Conservation (phyloP, 2,113 vertebrate species). For the Poeciliopsis retropinna region DNA sequence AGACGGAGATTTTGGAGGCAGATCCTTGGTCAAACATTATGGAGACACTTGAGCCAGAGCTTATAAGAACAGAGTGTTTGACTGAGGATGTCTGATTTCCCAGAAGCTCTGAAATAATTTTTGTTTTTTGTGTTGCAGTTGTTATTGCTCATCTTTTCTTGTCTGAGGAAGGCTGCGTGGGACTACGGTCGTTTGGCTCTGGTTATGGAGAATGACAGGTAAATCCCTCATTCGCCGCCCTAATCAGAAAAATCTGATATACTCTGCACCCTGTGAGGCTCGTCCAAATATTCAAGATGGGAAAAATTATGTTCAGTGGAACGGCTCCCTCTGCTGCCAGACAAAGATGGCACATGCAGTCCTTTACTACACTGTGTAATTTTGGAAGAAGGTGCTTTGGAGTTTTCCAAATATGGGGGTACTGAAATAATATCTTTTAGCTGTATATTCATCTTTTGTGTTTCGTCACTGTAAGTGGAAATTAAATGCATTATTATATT, state of each 20-base stretch:
- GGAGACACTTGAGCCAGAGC: background rate
- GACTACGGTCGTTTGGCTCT: constrained; percentile 94
- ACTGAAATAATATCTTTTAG: background rate
- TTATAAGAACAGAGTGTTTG: background rate
- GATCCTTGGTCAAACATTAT: background rate
- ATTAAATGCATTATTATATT: background rate
- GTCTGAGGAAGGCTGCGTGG: constrained; percentile 96
- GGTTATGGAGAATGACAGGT: constrained; percentile 96
- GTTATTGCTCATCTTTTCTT: constrained; percentile 91
- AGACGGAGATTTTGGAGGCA: background rate
- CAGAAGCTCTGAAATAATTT: constrained; percentile 5
- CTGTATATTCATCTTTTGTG: background rate
- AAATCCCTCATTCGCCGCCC: constrained; percentile 25
- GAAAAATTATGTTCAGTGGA: constrained; percentile 22
- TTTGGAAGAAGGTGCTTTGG: background rate
- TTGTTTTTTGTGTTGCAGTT: constrained; percentile 78
- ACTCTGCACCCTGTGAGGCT: constrained; percentile 3
- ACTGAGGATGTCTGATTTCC: background rate
- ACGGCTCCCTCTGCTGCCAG: constrained; percentile 72
- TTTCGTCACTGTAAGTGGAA: background rate
- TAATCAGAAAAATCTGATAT: background rate
- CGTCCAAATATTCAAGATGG: constrained; percentile 42
- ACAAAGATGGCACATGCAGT: background rate
- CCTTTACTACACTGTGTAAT: background rate
- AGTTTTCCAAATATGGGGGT: too few species aligned